phyloP scores from a whole-genome alignment of 2,888 invertebrate genomes.

The Busseola fusca region DNA sequence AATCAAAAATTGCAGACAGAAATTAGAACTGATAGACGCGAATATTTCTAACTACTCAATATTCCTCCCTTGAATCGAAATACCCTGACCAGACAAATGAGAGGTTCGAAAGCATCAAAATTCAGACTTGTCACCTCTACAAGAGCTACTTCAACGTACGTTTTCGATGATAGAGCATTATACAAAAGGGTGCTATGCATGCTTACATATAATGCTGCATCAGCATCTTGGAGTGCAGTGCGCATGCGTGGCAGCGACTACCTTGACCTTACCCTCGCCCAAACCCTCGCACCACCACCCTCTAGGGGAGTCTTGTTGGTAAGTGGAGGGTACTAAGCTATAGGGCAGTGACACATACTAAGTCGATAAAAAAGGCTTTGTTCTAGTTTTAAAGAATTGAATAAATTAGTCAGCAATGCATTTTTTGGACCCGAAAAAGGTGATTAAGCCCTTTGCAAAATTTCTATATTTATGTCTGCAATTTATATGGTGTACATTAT shows the following conservation, averaged over 20 bases:
- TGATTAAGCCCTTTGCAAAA: background rate
- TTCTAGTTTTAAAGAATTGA: slow-evolving; percentile 49
- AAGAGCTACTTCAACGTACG: slow-evolving; percentile 21
- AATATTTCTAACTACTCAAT: background rate
- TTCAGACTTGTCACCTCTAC: slow-evolving; percentile 20
- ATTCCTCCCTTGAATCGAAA: slow-evolving; percentile 8
- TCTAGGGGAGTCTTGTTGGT: slow-evolving; percentile 45
- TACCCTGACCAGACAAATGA: slow-evolving; percentile 12
- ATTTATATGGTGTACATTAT: too few relatives aligned
- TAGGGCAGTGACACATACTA: slow-evolving; percentile 53
- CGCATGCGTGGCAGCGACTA: slow-evolving; percentile 76
- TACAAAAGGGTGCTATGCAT: slow-evolving; percentile 47
- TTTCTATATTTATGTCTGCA: too few relatives aligned
- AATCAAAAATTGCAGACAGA: background rate
- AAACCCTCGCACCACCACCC: slow-evolving; percentile 57
- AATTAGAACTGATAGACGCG: background rate
- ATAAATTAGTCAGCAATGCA: slow-evolving; percentile 7
- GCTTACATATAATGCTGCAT: slow-evolving; percentile 62
- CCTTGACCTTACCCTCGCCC: slow-evolving; percentile 82
- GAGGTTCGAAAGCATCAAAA: slow-evolving; percentile 7
- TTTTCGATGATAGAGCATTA: slow-evolving; percentile 49
- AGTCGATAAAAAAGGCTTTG: slow-evolving; percentile 55
- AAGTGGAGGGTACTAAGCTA: slow-evolving; percentile 46
- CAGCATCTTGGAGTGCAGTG: slow-evolving; percentile 69
- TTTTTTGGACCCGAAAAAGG: slow-evolving; percentile 1